Conservation (phyloP, 2,888 invertebrate genomes). For the Plagiodera versicolora region DNA sequence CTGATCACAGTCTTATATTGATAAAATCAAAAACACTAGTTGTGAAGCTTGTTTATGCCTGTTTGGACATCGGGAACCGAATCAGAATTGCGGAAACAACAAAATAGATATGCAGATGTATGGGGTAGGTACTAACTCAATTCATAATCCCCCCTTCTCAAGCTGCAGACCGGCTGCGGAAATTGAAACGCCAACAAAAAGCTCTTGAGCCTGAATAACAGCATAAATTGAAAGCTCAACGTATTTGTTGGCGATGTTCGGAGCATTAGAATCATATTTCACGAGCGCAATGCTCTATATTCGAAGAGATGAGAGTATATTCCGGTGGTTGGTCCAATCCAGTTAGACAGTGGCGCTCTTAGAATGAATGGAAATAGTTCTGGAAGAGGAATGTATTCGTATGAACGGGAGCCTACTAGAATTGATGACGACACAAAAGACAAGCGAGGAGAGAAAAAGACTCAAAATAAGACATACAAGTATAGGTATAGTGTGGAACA, state of each 20-base stretch:
- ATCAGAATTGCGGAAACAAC: constrained; percentile 2
- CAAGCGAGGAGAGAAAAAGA: too few relatives aligned
- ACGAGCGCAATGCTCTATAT: not conserved
- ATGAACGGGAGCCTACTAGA: not conserved
- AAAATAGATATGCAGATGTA: constrained; percentile 17
- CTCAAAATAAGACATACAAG: too few relatives aligned
- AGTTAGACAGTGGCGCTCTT: not conserved
- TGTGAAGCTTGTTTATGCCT: not conserved
- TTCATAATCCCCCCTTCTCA: constrained; percentile 20
- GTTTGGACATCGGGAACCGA: too few relatives aligned
- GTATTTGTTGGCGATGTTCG: constrained; percentile 18
- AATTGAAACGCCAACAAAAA: constrained; percentile 23
- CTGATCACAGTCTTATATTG: too few relatives aligned
- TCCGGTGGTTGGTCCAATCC: not conserved
- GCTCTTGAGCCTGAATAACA: constrained; percentile 18
- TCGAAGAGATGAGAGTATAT: constrained; percentile 4
- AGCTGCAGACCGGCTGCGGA: constrained; percentile 16
- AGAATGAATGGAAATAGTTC: not conserved
- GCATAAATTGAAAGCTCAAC: constrained; percentile 20
- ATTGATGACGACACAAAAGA: too few relatives aligned
- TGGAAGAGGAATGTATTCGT: not conserved
- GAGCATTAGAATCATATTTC: constrained; percentile 11
- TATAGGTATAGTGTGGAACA: too few relatives aligned
- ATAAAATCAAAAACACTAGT: too few relatives aligned
- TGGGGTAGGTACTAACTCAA: constrained; percentile 18